Base-by-base conservation (phyloP, 2,888 invertebrate species). In the Cephus rjabovi region DNA sequence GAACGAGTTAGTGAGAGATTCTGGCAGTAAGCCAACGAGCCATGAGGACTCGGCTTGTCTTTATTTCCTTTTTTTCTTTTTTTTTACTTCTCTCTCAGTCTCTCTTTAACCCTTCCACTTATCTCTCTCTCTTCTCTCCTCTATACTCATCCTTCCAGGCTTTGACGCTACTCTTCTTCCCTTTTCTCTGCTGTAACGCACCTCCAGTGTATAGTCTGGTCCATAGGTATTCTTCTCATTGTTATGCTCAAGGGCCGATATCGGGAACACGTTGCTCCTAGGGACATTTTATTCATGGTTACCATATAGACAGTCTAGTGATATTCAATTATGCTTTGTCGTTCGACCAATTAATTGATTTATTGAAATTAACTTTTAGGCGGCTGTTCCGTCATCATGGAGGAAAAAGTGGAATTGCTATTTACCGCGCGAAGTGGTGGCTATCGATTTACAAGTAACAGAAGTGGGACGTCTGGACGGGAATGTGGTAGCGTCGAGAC, bases 11-110 rank as follows among this genome's bases (percentile, higher is more conserved):
- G 77, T 75, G 77, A 77, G 75, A 70, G 70, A 74, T 33, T 23
- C 69, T 80, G 80, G 80, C 80, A 40, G 30, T 37, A 34, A 12
- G 78, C 80, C 80, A 80, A 76, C 74, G 69, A 76, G 77, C 56
- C 30, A 35, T 75, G 76, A 79, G 78, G 70, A 76, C 75, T 70
- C 77, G 56, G 56, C 56, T 56, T 56, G 56, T 56, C 56, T 56
- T 56, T 56, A 9, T 23, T 56, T 23, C 9, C 0, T 56, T 56
- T 56, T 23, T 6, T 40, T 23, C 6, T 40, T 77, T 15, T 30
- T 70, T 2, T 33, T 33, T 12, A 12, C 31, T 71, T 1, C 33
- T 71, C 33, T 71, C 71, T 31, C 70, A 12, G 12, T 31, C 71
- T 71, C 71, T 71, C 71, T 71, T 23, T 71, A 31, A 33, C 71